These are phyloP conservation scores for Pycnonotus jocosus DNA, from an alignment of 2,113 vertebrate species.

Conservation along the genomic window DNA sequence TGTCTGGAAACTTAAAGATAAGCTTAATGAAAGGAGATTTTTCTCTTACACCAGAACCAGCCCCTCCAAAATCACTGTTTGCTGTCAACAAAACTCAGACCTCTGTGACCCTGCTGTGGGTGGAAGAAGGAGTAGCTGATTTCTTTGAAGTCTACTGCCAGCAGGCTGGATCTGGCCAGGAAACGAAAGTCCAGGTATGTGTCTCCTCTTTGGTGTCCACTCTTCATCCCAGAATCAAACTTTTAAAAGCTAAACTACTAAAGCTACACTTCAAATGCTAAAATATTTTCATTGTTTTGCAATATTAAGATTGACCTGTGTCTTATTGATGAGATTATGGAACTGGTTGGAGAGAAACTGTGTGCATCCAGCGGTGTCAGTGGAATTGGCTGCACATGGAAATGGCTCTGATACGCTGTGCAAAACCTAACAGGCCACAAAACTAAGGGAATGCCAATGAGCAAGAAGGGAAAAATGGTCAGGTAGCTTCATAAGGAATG, in stretches of 20 bases:
- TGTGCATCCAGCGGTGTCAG: not conserved
- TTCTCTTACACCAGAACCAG: slow-evolving; percentile 78
- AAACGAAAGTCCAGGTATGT: slow-evolving; percentile 77
- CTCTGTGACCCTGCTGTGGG: slow-evolving; percentile 91
- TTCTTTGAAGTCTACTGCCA: slow-evolving; percentile 88
- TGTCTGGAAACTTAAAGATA: not conserved
- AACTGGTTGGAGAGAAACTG: not conserved
- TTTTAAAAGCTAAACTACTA: not conserved
- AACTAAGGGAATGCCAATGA: not conserved
- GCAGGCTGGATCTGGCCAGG: slow-evolving; percentile 60
- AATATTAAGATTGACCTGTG: not conserved
- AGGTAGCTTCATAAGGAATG: not conserved
- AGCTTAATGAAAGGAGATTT: not conserved
- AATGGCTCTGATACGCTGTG: not conserved
- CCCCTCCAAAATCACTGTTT: slow-evolving; percentile 85
- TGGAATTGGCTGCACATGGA: not conserved
- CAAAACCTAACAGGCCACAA: not conserved
- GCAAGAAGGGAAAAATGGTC: not conserved
- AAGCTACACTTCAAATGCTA: not conserved
- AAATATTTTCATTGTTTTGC: not conserved
- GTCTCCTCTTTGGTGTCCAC: not conserved
- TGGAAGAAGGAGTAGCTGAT: slow-evolving; percentile 91
- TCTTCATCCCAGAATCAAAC: not conserved
- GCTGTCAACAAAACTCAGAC: slow-evolving; percentile 91
- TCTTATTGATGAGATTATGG: not conserved